phyloP scores from a whole-genome alignment of 2,113 vertebrate genomes.

The Scomber japonicus region DNA sequence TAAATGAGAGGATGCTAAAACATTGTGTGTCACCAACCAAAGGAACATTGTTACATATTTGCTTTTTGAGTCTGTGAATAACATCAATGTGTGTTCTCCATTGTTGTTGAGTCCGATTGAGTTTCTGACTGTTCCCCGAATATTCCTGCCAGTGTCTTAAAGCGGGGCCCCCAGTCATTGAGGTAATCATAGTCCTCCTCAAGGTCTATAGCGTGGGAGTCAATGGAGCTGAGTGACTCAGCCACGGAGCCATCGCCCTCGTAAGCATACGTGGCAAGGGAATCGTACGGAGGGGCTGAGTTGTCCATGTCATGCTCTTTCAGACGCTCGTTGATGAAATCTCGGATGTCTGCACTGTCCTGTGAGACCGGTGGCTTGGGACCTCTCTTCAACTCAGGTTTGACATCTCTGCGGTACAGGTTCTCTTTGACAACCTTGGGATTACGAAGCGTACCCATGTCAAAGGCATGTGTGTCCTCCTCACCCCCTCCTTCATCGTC shows the following conservation, averaged over 20 bases:
- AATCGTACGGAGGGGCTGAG: constrained; percentile 94
- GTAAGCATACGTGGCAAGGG: constrained; percentile 96
- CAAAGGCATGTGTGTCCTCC: constrained; percentile 98
- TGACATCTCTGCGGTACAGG: constrained; percentile 93
- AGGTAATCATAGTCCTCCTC: constrained; percentile 96
- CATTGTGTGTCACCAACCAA: constrained; percentile 28
- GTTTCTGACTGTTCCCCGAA: constrained; percentile 91
- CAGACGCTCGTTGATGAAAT: constrained; percentile 94
- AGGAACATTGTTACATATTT: constrained; percentile 55
- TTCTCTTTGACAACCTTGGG: constrained; percentile 96
- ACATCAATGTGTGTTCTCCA: constrained; percentile 82
- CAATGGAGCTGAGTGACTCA: constrained; percentile 96
- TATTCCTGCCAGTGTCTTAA: constrained; percentile 95
- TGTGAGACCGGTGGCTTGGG: constrained; percentile 80
- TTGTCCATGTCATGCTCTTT: constrained; percentile 92
- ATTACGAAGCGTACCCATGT: constrained; percentile 96
- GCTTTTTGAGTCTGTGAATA: constrained; percentile 57
- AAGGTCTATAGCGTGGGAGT: constrained; percentile 86
- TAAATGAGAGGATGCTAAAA: constrained; percentile 28
- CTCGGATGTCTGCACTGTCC: constrained; percentile 92
- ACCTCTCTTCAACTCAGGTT: constrained; percentile 88
- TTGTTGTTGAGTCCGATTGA: constrained; percentile 74
- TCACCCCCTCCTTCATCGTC: constrained; percentile 98
- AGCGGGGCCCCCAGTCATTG: constrained; percentile 95
- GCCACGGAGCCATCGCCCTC: constrained; percentile 94